Evolutionary conservation across 2,113 vertebrate genomes (phyloP).

Genomic region (Spermophilus dauricus): DNA sequence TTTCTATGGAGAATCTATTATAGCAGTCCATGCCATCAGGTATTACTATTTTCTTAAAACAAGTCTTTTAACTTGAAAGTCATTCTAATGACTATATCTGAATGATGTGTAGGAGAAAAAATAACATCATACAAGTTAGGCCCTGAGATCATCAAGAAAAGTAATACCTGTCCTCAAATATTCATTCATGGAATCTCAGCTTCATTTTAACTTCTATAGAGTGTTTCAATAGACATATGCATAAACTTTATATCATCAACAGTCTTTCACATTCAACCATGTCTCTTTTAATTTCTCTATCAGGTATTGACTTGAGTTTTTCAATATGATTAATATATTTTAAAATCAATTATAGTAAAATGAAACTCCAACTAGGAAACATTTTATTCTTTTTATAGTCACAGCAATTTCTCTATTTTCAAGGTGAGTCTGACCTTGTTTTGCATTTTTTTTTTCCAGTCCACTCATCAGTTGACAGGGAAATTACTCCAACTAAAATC

Average conservation of each 20-base stretch:
- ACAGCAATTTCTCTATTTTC: neutral
- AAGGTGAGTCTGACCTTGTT: conserved; percentile 57
- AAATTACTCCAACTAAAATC: conserved; percentile 65
- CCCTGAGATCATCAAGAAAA: neutral
- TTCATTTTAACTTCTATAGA: neutral
- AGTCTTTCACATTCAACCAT: neutral
- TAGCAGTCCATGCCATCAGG: neutral
- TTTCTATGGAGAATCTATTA: neutral
- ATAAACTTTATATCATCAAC: neutral
- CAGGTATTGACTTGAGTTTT: neutral
- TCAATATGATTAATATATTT: conserved; percentile 20
- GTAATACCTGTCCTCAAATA: neutral
- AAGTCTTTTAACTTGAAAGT: neutral
- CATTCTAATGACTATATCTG: neutral
- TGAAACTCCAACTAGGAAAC: neutral
- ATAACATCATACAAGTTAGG: neutral
- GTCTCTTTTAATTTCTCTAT: neutral
- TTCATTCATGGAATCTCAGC: neutral
- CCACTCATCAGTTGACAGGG: neutral
- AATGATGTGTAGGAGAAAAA: neutral
- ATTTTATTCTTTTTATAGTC: neutral
- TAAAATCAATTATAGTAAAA: conserved; percentile 5
- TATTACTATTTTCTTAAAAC: neutral
- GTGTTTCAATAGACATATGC: neutral
- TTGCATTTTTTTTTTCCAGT: conserved; percentile 50